phyloP scores from a whole-genome alignment of 2,113 vertebrate species.

The Nematolebias whitei region DNA sequence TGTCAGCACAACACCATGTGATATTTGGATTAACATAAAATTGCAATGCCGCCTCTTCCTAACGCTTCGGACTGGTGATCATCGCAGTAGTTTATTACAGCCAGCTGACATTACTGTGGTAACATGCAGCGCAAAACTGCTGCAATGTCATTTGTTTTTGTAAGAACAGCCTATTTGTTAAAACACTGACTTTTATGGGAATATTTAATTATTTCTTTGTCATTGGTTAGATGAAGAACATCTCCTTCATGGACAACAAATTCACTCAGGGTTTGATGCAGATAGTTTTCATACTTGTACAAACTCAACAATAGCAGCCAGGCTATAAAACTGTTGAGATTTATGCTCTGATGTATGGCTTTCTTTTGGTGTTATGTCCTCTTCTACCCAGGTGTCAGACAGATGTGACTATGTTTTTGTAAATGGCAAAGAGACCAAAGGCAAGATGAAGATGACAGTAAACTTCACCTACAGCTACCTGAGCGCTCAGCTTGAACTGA shows the following conservation, averaged over 20 bases:
- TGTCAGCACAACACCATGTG: constrained; percentile 51
- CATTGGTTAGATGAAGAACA: constrained; percentile 41
- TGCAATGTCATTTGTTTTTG: constrained; percentile 60
- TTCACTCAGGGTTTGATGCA: constrained; percentile 33
- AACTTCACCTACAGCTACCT: constrained; percentile 95
- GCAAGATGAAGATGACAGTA: constrained; percentile 85
- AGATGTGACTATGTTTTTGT: constrained; percentile 93
- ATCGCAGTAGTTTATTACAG: constrained; percentile 68
- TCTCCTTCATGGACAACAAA: constrained; percentile 33
- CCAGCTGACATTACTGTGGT: constrained; percentile 64
- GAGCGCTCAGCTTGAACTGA: constrained; percentile 86
- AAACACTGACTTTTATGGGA: constrained; percentile 60
- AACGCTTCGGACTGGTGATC: constrained; percentile 60
- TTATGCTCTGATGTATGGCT: constrained; percentile 3
- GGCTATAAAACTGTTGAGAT: constrained; percentile 28
- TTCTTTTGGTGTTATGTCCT: constrained; percentile 5
- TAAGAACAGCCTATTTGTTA: constrained; percentile 56
- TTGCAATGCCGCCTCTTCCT: constrained; percentile 63
- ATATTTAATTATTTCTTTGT: constrained; percentile 59
- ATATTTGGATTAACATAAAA: constrained; percentile 78
- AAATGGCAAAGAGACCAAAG: constrained; percentile 93
- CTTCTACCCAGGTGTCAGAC: constrained; percentile 87
- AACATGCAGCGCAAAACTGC: constrained; percentile 55
- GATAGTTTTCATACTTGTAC: constrained; percentile 41
- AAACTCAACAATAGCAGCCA: constrained; percentile 17